Base-by-base conservation (phyloP, 1,140 invertebrate species). In the Orussus abietinus region DNA sequence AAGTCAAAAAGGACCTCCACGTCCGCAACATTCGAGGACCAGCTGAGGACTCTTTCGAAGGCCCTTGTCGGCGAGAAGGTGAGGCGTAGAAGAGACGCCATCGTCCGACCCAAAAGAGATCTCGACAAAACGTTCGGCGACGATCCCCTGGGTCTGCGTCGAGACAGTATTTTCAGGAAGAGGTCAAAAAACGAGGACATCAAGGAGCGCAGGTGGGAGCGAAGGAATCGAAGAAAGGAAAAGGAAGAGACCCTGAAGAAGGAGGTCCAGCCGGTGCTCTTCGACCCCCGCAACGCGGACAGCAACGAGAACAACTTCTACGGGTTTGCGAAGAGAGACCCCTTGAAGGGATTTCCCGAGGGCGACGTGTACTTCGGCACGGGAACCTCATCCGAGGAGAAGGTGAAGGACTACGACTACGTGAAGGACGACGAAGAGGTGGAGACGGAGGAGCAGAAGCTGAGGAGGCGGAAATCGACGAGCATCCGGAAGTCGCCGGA, bases 261-360 rank as follows among this genome's bases (percentile, higher is more conserved):
- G 33, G 17, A 35, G 7, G n/a, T 35, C 6, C 14, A 11, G 0
- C 29, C 30, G 9, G 38, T 44, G 4, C 20, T 38, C 2, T 32
- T 49, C 1, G 31, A 50, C 13, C 18, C 35, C 3, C 38, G 26
- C 15, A 34, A n/a, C 2, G 17, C 19, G 5, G 44, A 53, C 1
- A 63, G 49, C 19, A 38, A 14, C 0, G 58, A 60, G 7, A 53
- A 57, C 9, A 44, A 49, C 15, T 63, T 62, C 22, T 57, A 56
- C 21, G 54, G 49, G 6, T 62, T 63, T 35, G 39, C 42, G n/a
- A 14, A 38, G n/a, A 31, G 13, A 5, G 14, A 53, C n/a, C 50
- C 57, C 0, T 2, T 47, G 0, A 34, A 49, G 10, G 42, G 46
- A 9, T 65, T 64, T 18, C 54, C 55, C 1, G 5, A 49, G 2